Base-by-base conservation (phyloP, 2,888 invertebrate genomes). In the Chrysina gloriosa region DNA sequence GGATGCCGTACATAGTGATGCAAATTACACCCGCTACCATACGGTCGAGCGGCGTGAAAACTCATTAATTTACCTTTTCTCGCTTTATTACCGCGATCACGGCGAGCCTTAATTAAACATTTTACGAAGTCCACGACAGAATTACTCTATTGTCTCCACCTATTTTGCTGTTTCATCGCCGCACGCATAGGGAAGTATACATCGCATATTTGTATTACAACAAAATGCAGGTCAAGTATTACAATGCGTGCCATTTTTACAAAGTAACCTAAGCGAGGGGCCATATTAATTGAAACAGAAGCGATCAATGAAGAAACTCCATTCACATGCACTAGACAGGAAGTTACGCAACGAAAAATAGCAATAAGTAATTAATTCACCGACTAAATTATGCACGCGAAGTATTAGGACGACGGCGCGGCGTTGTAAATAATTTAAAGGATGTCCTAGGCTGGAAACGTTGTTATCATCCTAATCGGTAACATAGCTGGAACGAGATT, bases 401-500 rank as follows among this genome's bases (percentile, higher is more conserved):
- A 19, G 58, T 42, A n/a, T n/a, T n/a, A n/a, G n/a, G n/a, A n/a
- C n/a, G n/a, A n/a, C n/a, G 27, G 42, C 16, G 11, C n/a, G 25
- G 14, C 42, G 58, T 42, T 27, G 27, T 61, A 61, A 61, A 61
- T 61, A 61, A 61, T 61, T 61, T 42, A 61, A 61, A 61, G 25
- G 39, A 4, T 11, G 58, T 61, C 16, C 19, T 39, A 39, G 42
- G 39, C 58, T 14, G 27, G 58, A 6, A 42, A 61, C 58, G 27
- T 29, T 61, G 16, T 27, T 61, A 61, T 61, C 58, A 61, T 61
- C 45, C 23, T 42, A 61, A 61, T 61, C 42, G 58, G 9, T 25
- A 61, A 25, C 42, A 61, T 36, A 25, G n/a, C 19, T 3, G 9
- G 27, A 42, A 16, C 23, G 42, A 42, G 42, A 61, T 39, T 61